phyloP scores from a whole-genome alignment of 2,888 invertebrate genomes.

The Nematopogon swammerdamellus region DNA sequence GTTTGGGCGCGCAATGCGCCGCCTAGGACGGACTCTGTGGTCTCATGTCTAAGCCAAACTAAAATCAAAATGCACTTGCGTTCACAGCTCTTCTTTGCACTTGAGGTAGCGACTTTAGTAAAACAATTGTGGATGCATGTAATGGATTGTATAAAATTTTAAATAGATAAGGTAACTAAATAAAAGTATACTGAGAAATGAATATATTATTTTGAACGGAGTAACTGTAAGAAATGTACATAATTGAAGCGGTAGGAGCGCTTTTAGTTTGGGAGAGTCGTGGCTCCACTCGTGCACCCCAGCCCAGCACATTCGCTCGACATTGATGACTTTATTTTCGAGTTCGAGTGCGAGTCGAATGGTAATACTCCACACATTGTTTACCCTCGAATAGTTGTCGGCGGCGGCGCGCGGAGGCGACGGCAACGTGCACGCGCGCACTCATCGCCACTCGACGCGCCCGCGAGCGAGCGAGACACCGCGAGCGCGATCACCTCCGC shows the following conservation, averaged over 20 bases:
- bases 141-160: too few species aligned
- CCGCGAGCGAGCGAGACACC: constrained; percentile 39
- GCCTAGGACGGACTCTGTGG: too few species aligned
- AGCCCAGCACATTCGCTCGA: constrained; percentile 35
- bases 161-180: too few species aligned
- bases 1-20: too few species aligned
- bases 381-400: constrained; percentile 55
- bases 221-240: not conserved
- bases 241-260: not conserved
- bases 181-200: too few species aligned
- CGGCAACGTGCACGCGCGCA: constrained; percentile 37
- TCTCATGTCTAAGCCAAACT: too few species aligned
- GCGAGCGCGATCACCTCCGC: constrained; percentile 23
- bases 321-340: constrained; percentile 55
- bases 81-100: too few species aligned
- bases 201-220: too few species aligned
- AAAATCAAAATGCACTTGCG: too few species aligned
- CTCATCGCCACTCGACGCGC: too few species aligned
- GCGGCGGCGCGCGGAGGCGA: constrained; percentile 23
- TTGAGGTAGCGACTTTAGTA: too few species aligned
- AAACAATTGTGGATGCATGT: too few species aligned
- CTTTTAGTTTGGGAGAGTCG: not conserved
- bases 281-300: not conserved
- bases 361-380: constrained; percentile 51
- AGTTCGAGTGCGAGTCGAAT: constrained; percentile 36